Base-by-base conservation (phyloP, 2,113 vertebrate species). In the Paraplagusia blochii region DNA sequence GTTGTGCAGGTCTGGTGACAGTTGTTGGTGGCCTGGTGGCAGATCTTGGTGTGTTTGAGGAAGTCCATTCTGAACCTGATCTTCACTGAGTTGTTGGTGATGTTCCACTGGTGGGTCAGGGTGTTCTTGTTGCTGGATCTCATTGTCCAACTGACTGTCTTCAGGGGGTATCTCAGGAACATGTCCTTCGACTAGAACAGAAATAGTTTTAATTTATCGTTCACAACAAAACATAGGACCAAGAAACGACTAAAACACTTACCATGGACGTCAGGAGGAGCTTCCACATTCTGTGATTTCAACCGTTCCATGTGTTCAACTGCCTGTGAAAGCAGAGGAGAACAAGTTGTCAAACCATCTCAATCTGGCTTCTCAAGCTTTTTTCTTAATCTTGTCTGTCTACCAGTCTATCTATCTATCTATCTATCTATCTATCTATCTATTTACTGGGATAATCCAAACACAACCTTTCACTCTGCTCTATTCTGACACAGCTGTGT, bases 291-390 rank as follows among this genome's bases (percentile, higher is more conserved):
- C 62, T 94, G 92, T 44, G 90, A 81, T 85, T 93, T 97, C 74
- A 95, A 91, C 16, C 92, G 89, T 69, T 96, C 95, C 94, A 99
- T 94, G 64, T 98, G 94, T 57, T 97, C 93, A 22, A 96, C 89
- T 0, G 93, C 95, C 95, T 98, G 69, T 18, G 65, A 75, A 1
- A 43, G 60, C 11, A 1, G 5, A 50, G 8, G 45, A 40, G 29
- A 9, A 49, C 1, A 54, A 0, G 1, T 57, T 34, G 33, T 44
- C 1, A n/a, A n/a, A n/a, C n/a, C n/a, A n/a, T n/a, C n/a, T n/a
- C n/a, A n/a, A n/a, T n/a, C n/a, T n/a, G n/a, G n/a, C n/a, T n/a
- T n/a, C n/a, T n/a, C n/a, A n/a, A n/a, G n/a, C n/a, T n/a, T n/a
- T n/a, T n/a, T n/a, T n/a, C n/a, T n/a, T n/a, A n/a, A n/a, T n/a